Base-by-base conservation (phyloP, 2,888 invertebrate genomes). In the Dolichomitus sp. region DNA sequence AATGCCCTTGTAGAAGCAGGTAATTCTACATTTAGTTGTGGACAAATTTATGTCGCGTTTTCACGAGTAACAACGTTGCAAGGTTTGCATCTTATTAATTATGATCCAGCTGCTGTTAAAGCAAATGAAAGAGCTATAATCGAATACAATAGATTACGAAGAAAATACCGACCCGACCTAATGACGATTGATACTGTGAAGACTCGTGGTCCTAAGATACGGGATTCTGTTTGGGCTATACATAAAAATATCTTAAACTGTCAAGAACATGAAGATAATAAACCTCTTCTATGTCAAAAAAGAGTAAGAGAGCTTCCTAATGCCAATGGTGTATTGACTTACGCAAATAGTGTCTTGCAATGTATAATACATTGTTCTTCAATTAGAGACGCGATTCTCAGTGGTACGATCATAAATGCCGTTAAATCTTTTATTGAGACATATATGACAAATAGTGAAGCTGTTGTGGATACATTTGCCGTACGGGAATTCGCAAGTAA, bases 11-110 rank as follows among this genome's bases (percentile, higher is more conserved):
- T 84, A 9, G 86, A 86, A 77, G 79, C 70, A 1, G 87, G 84
- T 4, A 80, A 82, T 59, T 57, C 48, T 45, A 52, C 85, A 14
- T 84, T 87, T 65, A 68, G 65, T 48, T 68, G 68, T 65, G 87
- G 87, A 2, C 86, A 88, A 80, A 73, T 63, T 27, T 88, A 87
- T 57, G 86, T 87, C 9, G 87, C 86, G 1, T 74, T 85, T 3
- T 84, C 83, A 12, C 73, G 85, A 57, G 84, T 87, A 9, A 86
- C 82, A 11, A 69, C 63, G 0, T 57, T 86, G 7, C 37, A 81
- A 42, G 83, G 87, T 40, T 59, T 86, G 1, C 84, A 87, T 54
- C 66, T 88, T 30, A 84, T 87, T 4, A 88, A 87, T 72, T 80
- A 82, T 54, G 84, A 88, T 73, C 85, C 82, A 9, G 48, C 30